Conservation (phyloP, 1,140 invertebrate species). For the Drosophila equinoxialis region DNA sequence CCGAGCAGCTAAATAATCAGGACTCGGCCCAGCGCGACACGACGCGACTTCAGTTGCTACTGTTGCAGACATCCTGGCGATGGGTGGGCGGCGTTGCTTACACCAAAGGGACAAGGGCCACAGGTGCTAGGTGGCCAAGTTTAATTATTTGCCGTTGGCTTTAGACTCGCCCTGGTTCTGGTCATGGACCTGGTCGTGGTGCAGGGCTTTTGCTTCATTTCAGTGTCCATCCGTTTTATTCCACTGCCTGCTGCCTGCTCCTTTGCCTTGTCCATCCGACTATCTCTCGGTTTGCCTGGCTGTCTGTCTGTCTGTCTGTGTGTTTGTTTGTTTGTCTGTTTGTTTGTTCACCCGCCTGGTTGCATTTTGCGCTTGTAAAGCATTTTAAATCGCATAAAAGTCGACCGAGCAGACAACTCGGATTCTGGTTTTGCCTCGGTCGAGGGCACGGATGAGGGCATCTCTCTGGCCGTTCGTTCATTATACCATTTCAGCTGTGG, state of each 20-base stretch:
- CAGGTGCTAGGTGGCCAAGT: conserved; percentile 70
- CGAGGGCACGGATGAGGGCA: conserved; percentile 9
- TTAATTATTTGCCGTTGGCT: conserved; percentile 74
- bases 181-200: conserved; percentile 23
- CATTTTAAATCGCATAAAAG: conserved; percentile 70
- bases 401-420: conserved; percentile 30
- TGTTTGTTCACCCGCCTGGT: conserved; percentile 54
- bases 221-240: conserved; percentile 19
- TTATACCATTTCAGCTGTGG: conserved; percentile 46
- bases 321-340: conserved; percentile 29
- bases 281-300: conserved; percentile 26
- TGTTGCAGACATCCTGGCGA: conserved; percentile 46
- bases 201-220: conserved; percentile 24
- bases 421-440: conserved; percentile 13
- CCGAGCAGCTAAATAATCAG: conserved; percentile 50
- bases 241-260: conserved; percentile 4
- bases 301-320: conserved; percentile 29
- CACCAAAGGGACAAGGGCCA: conserved; percentile 52
- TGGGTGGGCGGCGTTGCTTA: not conserved
- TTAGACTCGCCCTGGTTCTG: conserved; percentile 32
- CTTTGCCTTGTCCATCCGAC: not conserved
- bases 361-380: conserved; percentile 67
- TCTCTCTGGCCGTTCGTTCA: conserved; percentile 36
- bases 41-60: conserved; percentile 34
- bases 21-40: conserved; percentile 3